Conservation (phyloP, 2,888 invertebrate species). For the Himalopsyche japonica region DNA sequence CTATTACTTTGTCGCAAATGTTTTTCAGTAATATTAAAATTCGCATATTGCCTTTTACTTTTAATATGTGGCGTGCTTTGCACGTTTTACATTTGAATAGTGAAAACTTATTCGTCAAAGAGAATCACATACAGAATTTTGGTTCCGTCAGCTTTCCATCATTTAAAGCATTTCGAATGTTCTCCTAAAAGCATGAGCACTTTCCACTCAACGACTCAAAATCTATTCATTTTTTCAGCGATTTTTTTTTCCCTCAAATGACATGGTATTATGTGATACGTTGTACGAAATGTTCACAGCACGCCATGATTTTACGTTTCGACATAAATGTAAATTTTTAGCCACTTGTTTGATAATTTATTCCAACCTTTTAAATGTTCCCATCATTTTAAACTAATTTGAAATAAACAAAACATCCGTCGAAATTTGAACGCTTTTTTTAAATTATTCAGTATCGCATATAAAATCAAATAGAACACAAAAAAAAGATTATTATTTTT, state of each 20-base stretch:
- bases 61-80: background rate
- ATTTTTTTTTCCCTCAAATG: background rate
- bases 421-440: background rate
- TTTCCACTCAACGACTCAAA: constrained; percentile 1
- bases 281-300: background rate
- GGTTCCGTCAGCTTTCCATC: background rate
- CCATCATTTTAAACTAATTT: background rate
- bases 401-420: background rate
- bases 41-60: background rate
- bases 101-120: background rate
- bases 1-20: too few relatives aligned
- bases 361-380: background rate
- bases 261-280: background rate
- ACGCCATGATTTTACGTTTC: background rate
- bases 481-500: too few relatives aligned
- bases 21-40: background rate
- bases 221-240: background rate
- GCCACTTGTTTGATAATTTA: background rate
- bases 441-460: background rate
- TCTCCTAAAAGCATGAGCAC: background rate
- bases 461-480: background rate
- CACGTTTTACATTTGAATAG: background rate
- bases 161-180: background rate
- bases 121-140: background rate
- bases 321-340: background rate